These are phyloP conservation scores for Plecturocebus donacophilus DNA, from an alignment of 2,113 vertebrate species.

Conservation along the genomic window DNA sequence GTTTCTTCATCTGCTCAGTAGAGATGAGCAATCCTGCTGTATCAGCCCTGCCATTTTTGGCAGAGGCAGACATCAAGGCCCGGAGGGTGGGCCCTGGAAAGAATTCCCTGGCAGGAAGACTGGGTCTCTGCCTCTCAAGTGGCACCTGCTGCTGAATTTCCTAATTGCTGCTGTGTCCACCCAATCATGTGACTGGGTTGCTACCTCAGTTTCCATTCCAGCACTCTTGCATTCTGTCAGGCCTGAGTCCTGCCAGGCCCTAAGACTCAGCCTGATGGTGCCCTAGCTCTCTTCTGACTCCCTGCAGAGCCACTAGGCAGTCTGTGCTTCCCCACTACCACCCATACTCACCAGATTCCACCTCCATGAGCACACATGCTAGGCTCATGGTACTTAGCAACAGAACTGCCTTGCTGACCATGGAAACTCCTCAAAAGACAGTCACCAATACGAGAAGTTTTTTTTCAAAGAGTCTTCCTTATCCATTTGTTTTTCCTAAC, in stretches of 20 bases:
- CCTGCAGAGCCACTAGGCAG: neutral
- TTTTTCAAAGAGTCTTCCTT: neutral
- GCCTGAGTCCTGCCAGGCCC: neutral
- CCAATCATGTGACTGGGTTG: neutral
- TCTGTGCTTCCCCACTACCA: neutral
- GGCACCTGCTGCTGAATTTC: neutral
- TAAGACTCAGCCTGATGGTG: neutral
- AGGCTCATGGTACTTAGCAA: neutral
- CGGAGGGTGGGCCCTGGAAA: neutral
- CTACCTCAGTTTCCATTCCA: neutral
- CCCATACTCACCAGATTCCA: neutral
- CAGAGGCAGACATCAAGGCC: neutral
- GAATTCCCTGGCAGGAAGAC: neutral
- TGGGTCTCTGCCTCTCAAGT: neutral
- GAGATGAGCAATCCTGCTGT: neutral
- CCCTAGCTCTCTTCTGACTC: neutral
- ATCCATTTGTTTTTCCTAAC: neutral
- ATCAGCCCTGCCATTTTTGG: neutral
- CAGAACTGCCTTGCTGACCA: neutral
- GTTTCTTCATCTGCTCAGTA: slow-evolving; percentile 10
- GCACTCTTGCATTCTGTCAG: neutral
- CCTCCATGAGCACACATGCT: neutral
- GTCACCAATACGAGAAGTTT: neutral
- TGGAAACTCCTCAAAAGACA: neutral
- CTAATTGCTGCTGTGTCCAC: neutral